Conservation (phyloP, 92 coral and sea anemone species). For the Epizoanthus fatuus region DNA sequence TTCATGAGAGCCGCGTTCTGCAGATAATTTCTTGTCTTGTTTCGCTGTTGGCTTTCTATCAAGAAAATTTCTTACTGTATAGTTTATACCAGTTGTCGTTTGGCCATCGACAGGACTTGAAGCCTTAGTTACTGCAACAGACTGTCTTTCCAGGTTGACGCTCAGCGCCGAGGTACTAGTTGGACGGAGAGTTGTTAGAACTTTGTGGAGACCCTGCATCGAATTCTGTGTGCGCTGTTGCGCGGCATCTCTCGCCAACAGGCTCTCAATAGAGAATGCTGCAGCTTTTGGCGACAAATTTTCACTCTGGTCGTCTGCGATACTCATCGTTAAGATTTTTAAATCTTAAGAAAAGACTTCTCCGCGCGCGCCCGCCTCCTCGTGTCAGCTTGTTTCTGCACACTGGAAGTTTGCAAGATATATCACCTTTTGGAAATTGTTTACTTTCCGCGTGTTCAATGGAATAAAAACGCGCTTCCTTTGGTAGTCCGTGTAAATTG, state of each 20-base stretch:
- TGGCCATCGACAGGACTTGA: neutral
- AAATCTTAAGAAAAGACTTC: neutral
- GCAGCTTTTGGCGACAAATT: slow-evolving; percentile 86
- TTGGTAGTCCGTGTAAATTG: slow-evolving; percentile 79
- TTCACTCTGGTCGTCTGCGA: slow-evolving; percentile 40
- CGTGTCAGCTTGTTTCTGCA: slow-evolving; percentile 20
- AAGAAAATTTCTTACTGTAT: neutral
- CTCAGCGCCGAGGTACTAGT: neutral
- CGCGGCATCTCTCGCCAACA: slow-evolving; percentile 36
- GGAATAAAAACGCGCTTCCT: slow-evolving; percentile 58
- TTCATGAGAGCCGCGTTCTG: slow-evolving; percentile 7
- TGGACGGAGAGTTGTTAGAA: slow-evolving; percentile 22
- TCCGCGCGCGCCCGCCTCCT: slow-evolving; percentile 10
- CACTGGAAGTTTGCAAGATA: slow-evolving; percentile 39
- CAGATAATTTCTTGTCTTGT: neutral
- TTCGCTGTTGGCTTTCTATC: neutral
- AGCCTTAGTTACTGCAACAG: slow-evolving; percentile 6
- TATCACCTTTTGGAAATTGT: slow-evolving; percentile 78
- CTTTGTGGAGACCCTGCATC: slow-evolving; percentile 15
- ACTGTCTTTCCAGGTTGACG: slow-evolving; percentile 8
- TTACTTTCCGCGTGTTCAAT: slow-evolving; percentile 53
- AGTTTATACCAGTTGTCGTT: neutral
- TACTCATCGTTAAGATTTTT: slow-evolving; percentile 22
- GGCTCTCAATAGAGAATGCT: slow-evolving; percentile 85
- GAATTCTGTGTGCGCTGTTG: slow-evolving; percentile 53